These are phyloP conservation scores for Venturia canescens DNA, from an alignment of 1,140 invertebrate genomes.

Conservation along the genomic window DNA sequence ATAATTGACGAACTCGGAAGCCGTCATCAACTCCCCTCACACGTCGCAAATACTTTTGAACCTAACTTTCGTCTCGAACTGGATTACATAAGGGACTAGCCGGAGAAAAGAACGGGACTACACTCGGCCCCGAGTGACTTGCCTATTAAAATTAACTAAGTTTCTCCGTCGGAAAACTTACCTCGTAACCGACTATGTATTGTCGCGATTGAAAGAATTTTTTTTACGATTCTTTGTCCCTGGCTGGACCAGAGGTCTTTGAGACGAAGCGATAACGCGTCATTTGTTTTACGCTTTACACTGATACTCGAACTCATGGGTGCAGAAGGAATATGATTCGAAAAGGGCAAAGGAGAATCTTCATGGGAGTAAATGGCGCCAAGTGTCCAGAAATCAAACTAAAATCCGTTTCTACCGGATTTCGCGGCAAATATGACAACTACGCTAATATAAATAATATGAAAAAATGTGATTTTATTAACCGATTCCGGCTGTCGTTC, in stretches of 20 bases:
- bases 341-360: too few relatives aligned
- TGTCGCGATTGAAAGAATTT: conserved; percentile 28
- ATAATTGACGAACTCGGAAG: conserved; percentile 66
- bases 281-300: too few relatives aligned
- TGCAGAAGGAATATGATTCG: too few relatives aligned
- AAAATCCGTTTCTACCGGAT: too few relatives aligned
- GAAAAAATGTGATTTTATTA: too few relatives aligned
- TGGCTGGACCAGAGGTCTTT: background rate
- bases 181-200: conserved; percentile 37
- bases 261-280: too few relatives aligned
- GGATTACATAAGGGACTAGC: background rate
- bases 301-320: too few relatives aligned
- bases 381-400: too few relatives aligned
- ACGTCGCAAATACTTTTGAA: conserved; percentile 31
- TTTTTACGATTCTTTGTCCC: background rate
- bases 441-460: too few relatives aligned
- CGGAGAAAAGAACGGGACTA: conserved; percentile 37
- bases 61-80: conserved; percentile 27
- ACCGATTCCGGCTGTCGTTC: too few relatives aligned
- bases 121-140: conserved; percentile 37
- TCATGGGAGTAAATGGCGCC: too few relatives aligned
- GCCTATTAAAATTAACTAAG: conserved; percentile 52
- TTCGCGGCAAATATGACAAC: too few relatives aligned
- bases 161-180: conserved; percentile 45
- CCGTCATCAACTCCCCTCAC: conserved; percentile 26